A percentile compares a stretch with the other conserved stretches of the same genome.
These are phyloP conservation scores for Dysidea cf. avara DNA, from an alignment of 37 sponge, comb jelly and placozoan genomes.

Conservation along the genomic window DNA sequence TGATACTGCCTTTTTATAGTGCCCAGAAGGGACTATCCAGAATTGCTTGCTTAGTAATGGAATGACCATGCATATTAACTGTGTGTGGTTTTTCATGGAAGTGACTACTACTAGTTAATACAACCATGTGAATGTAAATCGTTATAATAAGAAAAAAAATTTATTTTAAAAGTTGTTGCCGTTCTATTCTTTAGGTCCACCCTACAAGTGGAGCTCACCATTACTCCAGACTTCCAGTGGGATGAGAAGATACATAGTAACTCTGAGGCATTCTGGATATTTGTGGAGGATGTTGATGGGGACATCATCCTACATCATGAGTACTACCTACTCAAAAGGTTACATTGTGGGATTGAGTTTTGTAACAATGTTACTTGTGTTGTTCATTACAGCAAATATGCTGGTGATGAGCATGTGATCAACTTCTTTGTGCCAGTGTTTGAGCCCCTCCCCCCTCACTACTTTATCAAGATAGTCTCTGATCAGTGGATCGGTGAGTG, in stretches of 20 bases:
- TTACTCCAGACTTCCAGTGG: slow-evolving; percentile 99
- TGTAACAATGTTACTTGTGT: no score
- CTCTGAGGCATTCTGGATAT: slow-evolving; percentile 96
- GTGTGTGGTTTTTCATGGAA: no score
- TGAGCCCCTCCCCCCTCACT: slow-evolving; percentile 99
- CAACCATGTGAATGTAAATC: not conserved
- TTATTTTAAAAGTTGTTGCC: not conserved
- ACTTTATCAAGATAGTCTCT: slow-evolving; percentile 89
- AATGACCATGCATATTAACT: no score
- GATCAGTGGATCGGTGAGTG: slow-evolving; percentile 72
- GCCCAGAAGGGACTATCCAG: no score
- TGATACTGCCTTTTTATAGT: no score
- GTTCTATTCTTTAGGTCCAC: slow-evolving; percentile 62
- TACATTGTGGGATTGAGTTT: no score
- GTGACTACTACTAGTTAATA: no score
- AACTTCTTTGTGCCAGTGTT: slow-evolving; percentile 98
- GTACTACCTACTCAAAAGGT: slow-evolving; percentile 94
- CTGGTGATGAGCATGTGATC: slow-evolving; percentile 83
- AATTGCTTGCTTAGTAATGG: no score
- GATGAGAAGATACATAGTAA: slow-evolving; percentile 96
- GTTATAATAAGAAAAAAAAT: not conserved
- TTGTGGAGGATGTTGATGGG: slow-evolving; percentile 98
- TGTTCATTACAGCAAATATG: slow-evolving; percentile 78
- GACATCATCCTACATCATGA: slow-evolving; percentile 93
- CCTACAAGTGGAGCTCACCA: slow-evolving; percentile 94